These are phyloP conservation scores for Hypomecis punctinalis DNA, from an alignment of 2,888 invertebrate genomes.

Conservation along the genomic window DNA sequence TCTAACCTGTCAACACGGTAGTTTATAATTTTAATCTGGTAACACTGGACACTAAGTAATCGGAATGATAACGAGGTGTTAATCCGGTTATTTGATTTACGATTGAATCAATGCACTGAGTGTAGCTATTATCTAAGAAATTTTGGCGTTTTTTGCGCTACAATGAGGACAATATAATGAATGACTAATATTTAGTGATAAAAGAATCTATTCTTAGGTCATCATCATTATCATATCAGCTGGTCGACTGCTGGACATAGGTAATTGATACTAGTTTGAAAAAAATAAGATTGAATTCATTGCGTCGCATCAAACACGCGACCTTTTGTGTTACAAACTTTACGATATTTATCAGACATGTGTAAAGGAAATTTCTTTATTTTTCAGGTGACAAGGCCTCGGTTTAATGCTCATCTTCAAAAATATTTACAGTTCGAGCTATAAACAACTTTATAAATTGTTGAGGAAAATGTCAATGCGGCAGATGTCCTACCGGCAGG, in stretches of 20 bases:
- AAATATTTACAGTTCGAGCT: conserved; percentile 19
- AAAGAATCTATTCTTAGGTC: too few species aligned
- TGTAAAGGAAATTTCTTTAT: conserved; percentile 5
- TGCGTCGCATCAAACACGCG: not conserved
- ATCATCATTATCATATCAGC: too few species aligned
- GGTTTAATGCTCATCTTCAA: conserved; percentile 8
- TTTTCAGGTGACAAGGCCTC: conserved; percentile 20
- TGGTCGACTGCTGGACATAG: too few species aligned
- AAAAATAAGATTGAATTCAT: not conserved
- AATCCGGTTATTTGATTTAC: conserved; percentile 22
- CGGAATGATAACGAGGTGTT: conserved; percentile 20
- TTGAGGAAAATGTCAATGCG: conserved; percentile 45
- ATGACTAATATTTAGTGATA: too few species aligned
- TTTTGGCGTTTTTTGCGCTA: not conserved
- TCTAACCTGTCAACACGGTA: too few species aligned
- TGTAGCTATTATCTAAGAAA: not conserved
- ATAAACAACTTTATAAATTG: conserved; percentile 35
- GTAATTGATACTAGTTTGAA: too few species aligned
- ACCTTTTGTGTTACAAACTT: conserved; percentile 4
- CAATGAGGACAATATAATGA: not conserved
- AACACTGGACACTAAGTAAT: too few species aligned
- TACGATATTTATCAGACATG: conserved; percentile 4
- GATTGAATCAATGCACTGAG: conserved; percentile 2
- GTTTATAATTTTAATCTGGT: too few species aligned
- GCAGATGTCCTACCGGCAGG: conserved; percentile 54